phyloP scores from a whole-genome alignment of 2,888 invertebrate genomes.

The Xiphydria camelus region DNA sequence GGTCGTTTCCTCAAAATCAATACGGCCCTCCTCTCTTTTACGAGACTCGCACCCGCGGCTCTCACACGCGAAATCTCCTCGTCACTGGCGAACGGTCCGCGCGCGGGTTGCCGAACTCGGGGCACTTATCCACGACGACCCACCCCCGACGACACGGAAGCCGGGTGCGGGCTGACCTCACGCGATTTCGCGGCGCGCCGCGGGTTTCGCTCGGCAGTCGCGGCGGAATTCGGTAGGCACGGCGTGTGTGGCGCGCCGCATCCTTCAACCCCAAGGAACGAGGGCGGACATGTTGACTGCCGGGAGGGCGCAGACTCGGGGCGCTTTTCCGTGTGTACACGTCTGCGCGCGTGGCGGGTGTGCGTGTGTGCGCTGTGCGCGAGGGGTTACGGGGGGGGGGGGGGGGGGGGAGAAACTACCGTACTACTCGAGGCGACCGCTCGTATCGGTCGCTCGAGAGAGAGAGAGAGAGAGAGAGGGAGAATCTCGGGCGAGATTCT shows the following conservation, averaged over 20 bases:
- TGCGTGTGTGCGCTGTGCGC: no score
- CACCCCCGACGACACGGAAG: conserved; percentile 1
- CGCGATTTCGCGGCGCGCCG: background rate
- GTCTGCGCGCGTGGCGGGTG: no score
- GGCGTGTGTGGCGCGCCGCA: conserved; percentile 37
- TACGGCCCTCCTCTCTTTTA: conserved; percentile 35
- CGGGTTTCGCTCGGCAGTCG: conserved; percentile 1
- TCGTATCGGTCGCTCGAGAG: no score
- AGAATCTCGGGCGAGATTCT: background rate
- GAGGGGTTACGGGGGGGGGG: no score
- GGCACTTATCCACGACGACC: no score
- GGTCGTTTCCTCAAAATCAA: conserved; percentile 36
- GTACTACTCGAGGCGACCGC: no score
- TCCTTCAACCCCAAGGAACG: conserved; percentile 19
- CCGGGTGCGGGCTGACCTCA: background rate
- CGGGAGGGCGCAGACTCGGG: conserved; percentile 34
- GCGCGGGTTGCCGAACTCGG: no score
- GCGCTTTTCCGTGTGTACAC: background rate
- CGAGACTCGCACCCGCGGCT: conserved; percentile 10
- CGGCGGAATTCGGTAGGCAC: conserved; percentile 19
- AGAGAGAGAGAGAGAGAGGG: background rate
- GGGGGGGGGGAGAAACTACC: no score
- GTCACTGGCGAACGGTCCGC: no score
- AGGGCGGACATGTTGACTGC: conserved; percentile 47
- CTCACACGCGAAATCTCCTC: no score